Percentiles rank a stretch among this genome's conserved stretches.
These are phyloP conservation scores for Tenebrio molitor DNA, from an alignment of 1,140 invertebrate genomes.

Conservation along the genomic window DNA sequence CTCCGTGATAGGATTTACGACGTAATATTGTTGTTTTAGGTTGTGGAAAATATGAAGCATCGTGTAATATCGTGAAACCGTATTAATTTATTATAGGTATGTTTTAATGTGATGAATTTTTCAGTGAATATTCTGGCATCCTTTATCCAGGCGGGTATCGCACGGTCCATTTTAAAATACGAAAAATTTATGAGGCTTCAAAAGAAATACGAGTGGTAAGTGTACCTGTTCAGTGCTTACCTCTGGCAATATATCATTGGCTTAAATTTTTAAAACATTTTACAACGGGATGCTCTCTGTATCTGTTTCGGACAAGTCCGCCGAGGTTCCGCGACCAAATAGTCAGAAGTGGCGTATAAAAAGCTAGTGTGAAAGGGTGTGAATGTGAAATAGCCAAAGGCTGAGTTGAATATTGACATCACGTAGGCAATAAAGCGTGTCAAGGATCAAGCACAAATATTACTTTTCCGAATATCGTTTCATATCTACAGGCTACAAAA, in stretches of 20 bases:
- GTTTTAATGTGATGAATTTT: slow-evolving; percentile 10
- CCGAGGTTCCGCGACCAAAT: neutral
- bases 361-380: slow-evolving; percentile 8
- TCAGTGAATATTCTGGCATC: neutral
- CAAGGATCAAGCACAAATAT: slow-evolving; percentile 58
- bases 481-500: slow-evolving; percentile 46
- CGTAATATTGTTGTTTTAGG: neutral
- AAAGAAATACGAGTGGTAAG: neutral
- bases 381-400: slow-evolving; percentile 30
- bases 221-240: neutral
- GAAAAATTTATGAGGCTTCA: slow-evolving; percentile 17
- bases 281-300: neutral
- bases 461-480: slow-evolving; percentile 54
- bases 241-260: slow-evolving; percentile 9
- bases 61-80: neutral
- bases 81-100: slow-evolving; percentile 21
- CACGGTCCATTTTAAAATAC: slow-evolving; percentile 20
- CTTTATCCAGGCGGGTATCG: neutral
- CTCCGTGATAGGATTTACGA: slow-evolving; percentile 12
- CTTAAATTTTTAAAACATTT: slow-evolving; percentile 19
- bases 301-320: slow-evolving; percentile 27
- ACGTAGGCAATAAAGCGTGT: slow-evolving; percentile 62
- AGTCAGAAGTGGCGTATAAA: slow-evolving; percentile 6
- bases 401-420: slow-evolving; percentile 57
- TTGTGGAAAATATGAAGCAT: slow-evolving; percentile 1